Evolutionary conservation across 2,113 vertebrate genomes (phyloP).

Genomic region (Pseudorectes ferrugineus): DNA sequence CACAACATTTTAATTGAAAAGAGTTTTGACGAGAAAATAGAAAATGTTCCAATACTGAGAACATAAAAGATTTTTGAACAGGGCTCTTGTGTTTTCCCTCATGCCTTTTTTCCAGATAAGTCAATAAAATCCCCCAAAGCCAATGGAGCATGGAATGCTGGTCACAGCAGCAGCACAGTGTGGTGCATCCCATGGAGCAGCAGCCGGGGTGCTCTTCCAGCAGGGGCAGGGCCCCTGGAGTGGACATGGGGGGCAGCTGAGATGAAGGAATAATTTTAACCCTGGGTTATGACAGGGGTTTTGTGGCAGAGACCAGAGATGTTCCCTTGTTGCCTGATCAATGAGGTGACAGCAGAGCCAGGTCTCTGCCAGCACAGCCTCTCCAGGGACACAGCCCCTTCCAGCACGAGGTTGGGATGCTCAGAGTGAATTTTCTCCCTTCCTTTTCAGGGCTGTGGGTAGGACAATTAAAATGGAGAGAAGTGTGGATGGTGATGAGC

Average conservation of each 20-base stretch:
- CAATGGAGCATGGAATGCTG: background rate
- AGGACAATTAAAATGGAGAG: background rate
- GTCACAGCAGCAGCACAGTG: background rate
- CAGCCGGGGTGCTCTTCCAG: background rate
- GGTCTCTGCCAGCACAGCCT: background rate
- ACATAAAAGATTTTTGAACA: background rate
- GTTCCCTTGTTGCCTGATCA: background rate
- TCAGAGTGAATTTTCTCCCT: background rate
- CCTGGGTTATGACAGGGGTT: background rate
- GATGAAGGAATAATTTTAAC: background rate
- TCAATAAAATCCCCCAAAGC: background rate
- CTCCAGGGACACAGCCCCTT: background rate
- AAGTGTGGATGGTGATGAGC: background rate
- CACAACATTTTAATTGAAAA: background rate
- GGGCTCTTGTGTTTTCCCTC: background rate
- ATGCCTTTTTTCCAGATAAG: background rate
- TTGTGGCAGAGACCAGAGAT: background rate
- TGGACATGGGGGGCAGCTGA: background rate
- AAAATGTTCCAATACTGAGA: background rate
- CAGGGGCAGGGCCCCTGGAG: background rate
- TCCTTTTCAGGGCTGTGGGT: background rate
- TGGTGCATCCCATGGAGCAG: background rate
- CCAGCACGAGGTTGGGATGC: background rate
- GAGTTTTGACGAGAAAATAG: background rate
- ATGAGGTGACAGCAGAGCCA: background rate